Base-by-base conservation (phyloP, 2,113 vertebrate genomes). In the Elanoides forficatus region DNA sequence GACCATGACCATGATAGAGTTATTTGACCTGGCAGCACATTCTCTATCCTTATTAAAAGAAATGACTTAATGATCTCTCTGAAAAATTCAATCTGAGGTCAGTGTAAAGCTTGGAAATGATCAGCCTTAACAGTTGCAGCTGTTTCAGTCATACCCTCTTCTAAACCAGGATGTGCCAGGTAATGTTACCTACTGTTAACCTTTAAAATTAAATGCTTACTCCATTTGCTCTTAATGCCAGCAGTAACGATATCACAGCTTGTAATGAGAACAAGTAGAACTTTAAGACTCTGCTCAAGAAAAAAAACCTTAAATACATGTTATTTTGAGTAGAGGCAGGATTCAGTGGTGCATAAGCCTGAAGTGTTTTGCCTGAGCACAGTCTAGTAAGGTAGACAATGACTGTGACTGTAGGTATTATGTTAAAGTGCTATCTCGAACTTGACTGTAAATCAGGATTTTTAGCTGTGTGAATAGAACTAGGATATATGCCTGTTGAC, bases 121-220 rank as follows among this genome's bases (percentile, higher is more conserved):
- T 65, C 67, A 67, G 10, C 42, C 8, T 53, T 21, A 73, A 14
- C 11, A 47, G 14, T 2, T 60, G 62, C 47, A 76, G 50, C 66
- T 66, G n/a, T 68, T 79, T 40, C 58, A 80, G 75, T 56, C 40
- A 18, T 66, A 17, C 12, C 15, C 32, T 34, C 7, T 38, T 56
- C 75, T 55, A 52, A 86, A 43, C 26, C 47, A 45, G 43, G 55
- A n/a, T 0, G 3, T 58, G 27, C 32, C 23, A 71, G 79, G 67
- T 70, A 50, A 50, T 0, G 0, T 59, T 59, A n/a, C 30, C 12
- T 56, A 2, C 78, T n/a, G 15, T 45, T 78, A 76, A 76, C 32
- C 36, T 81, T 82, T 78, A 36, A 50, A 34, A 23, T 59, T 5
- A 59, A 83, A 62, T 27, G 29, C 26, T 81, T 23, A 10, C 17